A percentile compares a stretch with the other conserved stretches of the same genome.
These are phyloP conservation scores for Butorides virescens DNA, from an alignment of 2,113 vertebrate species.

Conservation along the genomic window DNA sequence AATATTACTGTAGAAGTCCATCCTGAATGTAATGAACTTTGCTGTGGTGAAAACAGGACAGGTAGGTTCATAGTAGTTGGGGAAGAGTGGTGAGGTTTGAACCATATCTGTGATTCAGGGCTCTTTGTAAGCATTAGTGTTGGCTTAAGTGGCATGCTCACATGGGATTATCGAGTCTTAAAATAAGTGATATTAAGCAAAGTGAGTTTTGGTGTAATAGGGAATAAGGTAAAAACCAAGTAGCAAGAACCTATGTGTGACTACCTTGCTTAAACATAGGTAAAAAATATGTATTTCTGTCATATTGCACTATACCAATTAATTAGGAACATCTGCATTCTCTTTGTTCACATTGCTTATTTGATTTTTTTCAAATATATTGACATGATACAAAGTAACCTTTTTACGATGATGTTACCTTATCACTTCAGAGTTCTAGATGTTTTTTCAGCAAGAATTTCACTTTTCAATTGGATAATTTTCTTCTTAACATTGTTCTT, in stretches of 20 bases:
- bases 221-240: background rate
- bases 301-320: background rate
- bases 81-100: background rate
- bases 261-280: background rate
- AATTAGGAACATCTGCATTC: background rate
- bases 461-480: background rate
- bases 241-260: background rate
- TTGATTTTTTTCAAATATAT: background rate
- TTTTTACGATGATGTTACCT: background rate
- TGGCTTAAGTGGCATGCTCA: background rate
- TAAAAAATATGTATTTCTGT: background rate
- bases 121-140: background rate
- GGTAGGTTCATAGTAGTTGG: background rate
- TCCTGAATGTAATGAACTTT: background rate
- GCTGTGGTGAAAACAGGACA: background rate
- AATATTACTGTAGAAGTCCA: background rate
- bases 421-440: background rate
- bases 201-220: background rate
- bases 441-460: background rate
- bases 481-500: background rate
- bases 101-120: background rate
- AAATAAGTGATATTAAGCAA: background rate
- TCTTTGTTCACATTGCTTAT: background rate
- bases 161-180: background rate
- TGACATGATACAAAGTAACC: background rate